Conservation (phyloP, 2,888 invertebrate species). For the Tinea trinotella region DNA sequence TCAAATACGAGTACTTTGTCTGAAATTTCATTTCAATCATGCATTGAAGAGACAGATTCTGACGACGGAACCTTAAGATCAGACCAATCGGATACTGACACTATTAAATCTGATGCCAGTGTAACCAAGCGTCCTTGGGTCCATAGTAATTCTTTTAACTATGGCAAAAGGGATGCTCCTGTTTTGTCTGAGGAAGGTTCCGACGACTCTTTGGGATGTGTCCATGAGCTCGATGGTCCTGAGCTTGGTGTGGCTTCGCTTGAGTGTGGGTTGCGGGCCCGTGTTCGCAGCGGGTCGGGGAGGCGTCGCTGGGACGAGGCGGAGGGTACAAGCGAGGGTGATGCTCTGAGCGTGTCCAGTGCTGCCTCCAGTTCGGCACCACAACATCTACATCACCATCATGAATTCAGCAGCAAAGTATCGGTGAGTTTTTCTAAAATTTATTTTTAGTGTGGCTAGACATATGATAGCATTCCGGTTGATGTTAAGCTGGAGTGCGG, state of each 20-base stretch:
- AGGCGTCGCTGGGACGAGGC: constrained; percentile 62
- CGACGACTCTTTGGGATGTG: constrained; percentile 49
- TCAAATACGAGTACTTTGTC: constrained; percentile 53
- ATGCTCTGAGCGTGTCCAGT: constrained; percentile 62
- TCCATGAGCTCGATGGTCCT: constrained; percentile 33
- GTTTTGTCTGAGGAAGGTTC: constrained; percentile 41
- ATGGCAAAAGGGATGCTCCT: constrained; percentile 31
- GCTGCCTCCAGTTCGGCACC: constrained; percentile 64
- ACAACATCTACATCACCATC: constrained; percentile 53
- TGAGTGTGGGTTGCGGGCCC: constrained; percentile 58
- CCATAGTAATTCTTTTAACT: constrained; percentile 59
- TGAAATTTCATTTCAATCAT: constrained; percentile 54
- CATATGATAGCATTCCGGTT: too few relatives aligned
- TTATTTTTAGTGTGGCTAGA: too few relatives aligned
- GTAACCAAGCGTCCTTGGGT: constrained; percentile 59
- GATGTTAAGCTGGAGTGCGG: too few relatives aligned
- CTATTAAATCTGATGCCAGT: constrained; percentile 55
- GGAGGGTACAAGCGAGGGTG: constrained; percentile 59
- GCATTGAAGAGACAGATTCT: constrained; percentile 43
- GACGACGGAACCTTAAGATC: constrained; percentile 52
- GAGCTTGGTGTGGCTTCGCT: constrained; percentile 64
- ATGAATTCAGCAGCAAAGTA: constrained; percentile 60
- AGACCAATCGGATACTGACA: constrained; percentile 60
- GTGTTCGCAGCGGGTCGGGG: constrained; percentile 69
- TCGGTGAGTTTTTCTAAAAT: constrained; percentile 46